A percentile compares a stretch with the other conserved stretches of the same genome.
Conservation (phyloP, 1,140 invertebrate genomes). For the Rhopalosiphum maidis region DNA sequence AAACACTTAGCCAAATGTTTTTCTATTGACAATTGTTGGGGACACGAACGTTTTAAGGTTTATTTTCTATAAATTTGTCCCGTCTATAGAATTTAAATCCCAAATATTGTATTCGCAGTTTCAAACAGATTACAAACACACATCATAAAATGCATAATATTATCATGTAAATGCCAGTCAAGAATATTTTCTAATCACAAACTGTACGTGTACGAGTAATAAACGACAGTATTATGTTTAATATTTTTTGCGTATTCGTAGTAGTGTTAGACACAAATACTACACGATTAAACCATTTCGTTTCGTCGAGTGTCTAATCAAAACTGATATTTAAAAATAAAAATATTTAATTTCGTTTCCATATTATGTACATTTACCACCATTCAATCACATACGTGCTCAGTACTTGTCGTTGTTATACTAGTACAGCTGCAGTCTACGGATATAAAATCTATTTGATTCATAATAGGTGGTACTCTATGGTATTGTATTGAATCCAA, state of each 20-base stretch:
- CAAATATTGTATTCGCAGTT: not conserved
- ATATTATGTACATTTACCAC: not conserved
- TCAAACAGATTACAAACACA: not conserved
- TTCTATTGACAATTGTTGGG: constrained; percentile 2
- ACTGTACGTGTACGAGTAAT: not conserved
- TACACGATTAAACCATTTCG: not conserved
- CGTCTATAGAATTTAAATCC: not conserved
- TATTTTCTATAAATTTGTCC: not conserved
- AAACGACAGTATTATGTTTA: not conserved
- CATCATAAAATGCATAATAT: not conserved
- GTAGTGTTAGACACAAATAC: not conserved
- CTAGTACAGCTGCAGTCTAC: not conserved
- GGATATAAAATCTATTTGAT: not conserved
- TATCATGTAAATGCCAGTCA: not conserved
- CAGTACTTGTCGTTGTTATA: no score
- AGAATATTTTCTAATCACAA: not conserved
- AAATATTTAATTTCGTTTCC: not conserved
- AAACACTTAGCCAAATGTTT: constrained; percentile 41
- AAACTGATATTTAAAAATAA: not conserved
- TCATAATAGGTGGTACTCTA: not conserved
- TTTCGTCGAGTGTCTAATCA: not conserved
- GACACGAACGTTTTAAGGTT: not conserved
- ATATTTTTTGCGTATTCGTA: not conserved
- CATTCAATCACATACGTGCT: not conserved
- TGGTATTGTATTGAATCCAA: not conserved